A percentile compares a stretch with the other conserved stretches of the same genome.
Conservation (phyloP, 2,113 vertebrate genomes). For the Penelope pileata region DNA sequence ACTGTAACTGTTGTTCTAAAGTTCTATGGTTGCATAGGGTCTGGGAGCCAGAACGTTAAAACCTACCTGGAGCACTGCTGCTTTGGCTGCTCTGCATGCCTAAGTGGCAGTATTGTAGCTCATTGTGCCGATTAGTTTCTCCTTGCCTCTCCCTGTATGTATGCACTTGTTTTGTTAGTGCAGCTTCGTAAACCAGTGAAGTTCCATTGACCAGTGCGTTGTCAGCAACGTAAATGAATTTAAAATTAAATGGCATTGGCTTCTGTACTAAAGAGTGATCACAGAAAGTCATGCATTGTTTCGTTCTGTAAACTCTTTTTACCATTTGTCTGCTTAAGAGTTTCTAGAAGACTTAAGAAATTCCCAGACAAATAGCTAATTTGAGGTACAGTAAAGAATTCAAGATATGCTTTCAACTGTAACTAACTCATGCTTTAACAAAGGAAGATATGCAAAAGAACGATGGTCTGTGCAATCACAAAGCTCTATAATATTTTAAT, state of each 20-base stretch:
- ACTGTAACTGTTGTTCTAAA: not conserved
- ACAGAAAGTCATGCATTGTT: not conserved
- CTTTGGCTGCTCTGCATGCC: not conserved
- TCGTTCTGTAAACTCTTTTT: not conserved
- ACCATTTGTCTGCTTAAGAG: not conserved
- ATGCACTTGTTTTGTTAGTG: not conserved
- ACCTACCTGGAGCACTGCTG: not conserved
- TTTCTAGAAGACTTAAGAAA: not conserved
- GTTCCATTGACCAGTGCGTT: not conserved
- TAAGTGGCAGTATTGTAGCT: not conserved
- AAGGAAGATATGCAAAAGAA: not conserved
- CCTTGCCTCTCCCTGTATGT: not conserved
- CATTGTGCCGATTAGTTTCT: not conserved
- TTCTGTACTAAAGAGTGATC: not conserved
- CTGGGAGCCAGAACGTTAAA: not conserved
- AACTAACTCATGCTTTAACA: slow-evolving; percentile 19
- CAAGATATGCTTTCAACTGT: not conserved
- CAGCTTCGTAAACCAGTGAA: not conserved
- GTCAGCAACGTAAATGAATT: not conserved
- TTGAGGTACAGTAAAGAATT: not conserved
- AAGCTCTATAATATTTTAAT: not conserved
- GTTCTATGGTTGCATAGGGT: not conserved
- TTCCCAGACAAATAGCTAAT: not conserved
- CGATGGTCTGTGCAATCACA: not conserved
- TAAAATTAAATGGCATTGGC: not conserved